A percentile compares a stretch with the other conserved stretches of the same genome.
Conservation (phyloP, 2,888 invertebrate species). For the Archips xylosteana region DNA sequence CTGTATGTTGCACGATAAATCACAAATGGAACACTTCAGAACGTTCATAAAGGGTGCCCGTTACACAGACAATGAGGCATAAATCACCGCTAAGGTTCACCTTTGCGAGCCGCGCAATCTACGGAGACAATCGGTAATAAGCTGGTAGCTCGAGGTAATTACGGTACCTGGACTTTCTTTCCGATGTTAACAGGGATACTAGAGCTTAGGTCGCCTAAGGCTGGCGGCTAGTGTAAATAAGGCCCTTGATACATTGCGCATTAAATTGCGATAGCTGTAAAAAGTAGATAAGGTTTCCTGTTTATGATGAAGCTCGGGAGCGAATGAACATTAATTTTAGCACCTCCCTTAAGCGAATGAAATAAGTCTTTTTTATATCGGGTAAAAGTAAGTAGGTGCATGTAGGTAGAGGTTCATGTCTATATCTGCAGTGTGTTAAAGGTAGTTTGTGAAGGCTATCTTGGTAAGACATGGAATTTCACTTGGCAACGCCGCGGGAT, state of each 20-base stretch:
- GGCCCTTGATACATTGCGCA: neutral
- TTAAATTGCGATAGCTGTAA: neutral
- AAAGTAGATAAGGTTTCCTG: conserved; percentile 12
- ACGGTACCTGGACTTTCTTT: conserved; percentile 41
- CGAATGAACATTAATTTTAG: neutral
- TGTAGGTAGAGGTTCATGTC: neutral
- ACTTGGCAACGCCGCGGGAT: neutral
- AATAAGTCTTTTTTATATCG: neutral
- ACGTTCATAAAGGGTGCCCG: conserved; percentile 35
- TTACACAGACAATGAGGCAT: conserved; percentile 46
- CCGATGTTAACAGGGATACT: conserved; percentile 32
- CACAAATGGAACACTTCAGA: conserved; percentile 33
- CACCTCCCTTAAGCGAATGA: neutral
- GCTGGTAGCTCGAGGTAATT: conserved; percentile 42
- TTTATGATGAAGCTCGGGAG: neutral
- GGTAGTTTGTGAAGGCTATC: neutral
- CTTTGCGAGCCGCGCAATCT: conserved; percentile 38
- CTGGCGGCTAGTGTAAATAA: conserved; percentile 7
- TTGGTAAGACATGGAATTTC: conserved; percentile 6
- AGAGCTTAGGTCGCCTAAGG: conserved; percentile 11
- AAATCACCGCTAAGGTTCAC: conserved; percentile 42
- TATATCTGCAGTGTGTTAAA: neutral
- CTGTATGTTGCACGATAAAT: conserved; percentile 19
- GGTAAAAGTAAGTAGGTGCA: neutral
- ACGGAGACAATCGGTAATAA: conserved; percentile 48